phyloP scores from a whole-genome alignment of 1,140 invertebrate species.

The Bombus pyrosoma region DNA sequence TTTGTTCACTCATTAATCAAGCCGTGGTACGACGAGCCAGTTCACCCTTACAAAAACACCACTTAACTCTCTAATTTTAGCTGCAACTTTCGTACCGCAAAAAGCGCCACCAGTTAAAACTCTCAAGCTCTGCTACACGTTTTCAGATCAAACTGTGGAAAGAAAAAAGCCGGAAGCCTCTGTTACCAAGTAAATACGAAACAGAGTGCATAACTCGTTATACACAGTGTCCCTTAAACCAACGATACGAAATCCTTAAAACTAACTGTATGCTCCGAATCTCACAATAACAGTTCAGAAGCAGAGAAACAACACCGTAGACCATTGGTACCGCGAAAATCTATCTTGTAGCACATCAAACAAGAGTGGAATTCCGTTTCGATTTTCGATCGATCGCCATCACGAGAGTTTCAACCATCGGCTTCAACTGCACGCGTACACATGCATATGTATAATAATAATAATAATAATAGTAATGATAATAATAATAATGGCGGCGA shows the following conservation, averaged over 20 bases:
- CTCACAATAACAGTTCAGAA: neutral
- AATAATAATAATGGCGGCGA: constrained; percentile 58
- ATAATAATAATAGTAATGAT: constrained; percentile 56
- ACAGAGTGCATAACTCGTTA: neutral
- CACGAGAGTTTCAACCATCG: neutral
- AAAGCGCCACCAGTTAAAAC: neutral
- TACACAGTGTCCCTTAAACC: too few relatives aligned
- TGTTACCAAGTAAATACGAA: neutral
- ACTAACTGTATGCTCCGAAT: neutral
- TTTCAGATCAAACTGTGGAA: neutral
- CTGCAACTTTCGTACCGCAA: neutral
- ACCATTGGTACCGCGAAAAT: neutral
- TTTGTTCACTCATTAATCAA: neutral
- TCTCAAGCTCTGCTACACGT: neutral
- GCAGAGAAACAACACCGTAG: neutral
- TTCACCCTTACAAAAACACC: neutral
- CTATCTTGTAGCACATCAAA: neutral
- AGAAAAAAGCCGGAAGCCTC: neutral
- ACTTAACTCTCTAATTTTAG: neutral
- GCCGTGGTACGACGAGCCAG: neutral
- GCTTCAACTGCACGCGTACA: neutral
- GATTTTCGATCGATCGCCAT: constrained; percentile 58
- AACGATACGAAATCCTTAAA: neutral
- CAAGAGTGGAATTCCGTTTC: constrained; percentile 24
- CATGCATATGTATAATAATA: constrained; percentile 18